Evolutionary conservation across 1,140 invertebrate genomes (phyloP).

Genomic region (Hylaeus anthracinus): DNA sequence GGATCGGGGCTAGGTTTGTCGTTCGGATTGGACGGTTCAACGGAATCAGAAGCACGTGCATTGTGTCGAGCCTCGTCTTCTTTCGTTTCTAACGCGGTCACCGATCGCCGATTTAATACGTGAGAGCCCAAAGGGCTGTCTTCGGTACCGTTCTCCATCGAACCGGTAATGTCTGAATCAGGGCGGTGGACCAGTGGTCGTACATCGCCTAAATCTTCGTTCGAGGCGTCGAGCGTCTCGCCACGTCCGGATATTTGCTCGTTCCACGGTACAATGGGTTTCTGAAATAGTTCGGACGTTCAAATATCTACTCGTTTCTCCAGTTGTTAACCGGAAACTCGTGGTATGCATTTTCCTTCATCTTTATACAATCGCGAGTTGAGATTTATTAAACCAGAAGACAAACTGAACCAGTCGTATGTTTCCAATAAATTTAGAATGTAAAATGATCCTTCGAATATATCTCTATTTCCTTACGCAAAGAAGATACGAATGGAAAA

Average conservation of each 20-base stretch:
- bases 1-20: slow-evolving; percentile 21
- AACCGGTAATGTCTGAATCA: background rate
- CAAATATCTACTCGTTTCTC: too few relatives aligned
- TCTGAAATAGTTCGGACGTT: background rate
- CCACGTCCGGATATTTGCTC: background rate
- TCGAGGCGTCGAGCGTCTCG: background rate
- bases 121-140: background rate
- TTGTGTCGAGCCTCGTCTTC: too few relatives aligned
- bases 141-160: background rate
- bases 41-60: background rate
- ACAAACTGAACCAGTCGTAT: too few relatives aligned
- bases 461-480: background rate
- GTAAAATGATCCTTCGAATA: too few relatives aligned
- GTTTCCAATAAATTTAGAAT: too few relatives aligned
- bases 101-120: slow-evolving; percentile 24
- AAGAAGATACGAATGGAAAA: too few relatives aligned
- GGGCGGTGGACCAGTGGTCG: background rate
- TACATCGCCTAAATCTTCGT: background rate
- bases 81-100: too few relatives aligned
- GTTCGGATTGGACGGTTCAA: slow-evolving; percentile 11
- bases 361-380: too few relatives aligned
- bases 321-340: too few relatives aligned
- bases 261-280: background rate
- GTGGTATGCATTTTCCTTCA: too few relatives aligned
- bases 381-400: too few relatives aligned